Conservation (phyloP, 2,113 vertebrate species). For the Ploceus nigricollis region DNA sequence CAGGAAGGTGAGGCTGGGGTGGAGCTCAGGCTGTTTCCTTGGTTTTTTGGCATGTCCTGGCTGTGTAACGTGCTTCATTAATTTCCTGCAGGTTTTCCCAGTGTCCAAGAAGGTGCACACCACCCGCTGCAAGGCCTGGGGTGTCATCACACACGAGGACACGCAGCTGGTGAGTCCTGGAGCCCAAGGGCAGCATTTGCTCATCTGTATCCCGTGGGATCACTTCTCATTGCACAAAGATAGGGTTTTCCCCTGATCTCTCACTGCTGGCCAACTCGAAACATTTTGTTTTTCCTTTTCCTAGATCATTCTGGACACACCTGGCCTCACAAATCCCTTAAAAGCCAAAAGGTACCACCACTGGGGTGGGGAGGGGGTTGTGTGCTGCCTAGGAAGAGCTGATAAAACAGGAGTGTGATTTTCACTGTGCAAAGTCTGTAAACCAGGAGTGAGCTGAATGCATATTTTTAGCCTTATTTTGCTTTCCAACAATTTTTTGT, state of each 20-base stretch:
- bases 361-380: neutral
- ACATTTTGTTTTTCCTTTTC: neutral
- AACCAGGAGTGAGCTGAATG: neutral
- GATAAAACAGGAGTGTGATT: neutral
- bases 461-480: neutral
- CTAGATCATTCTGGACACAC: conserved; percentile 93
- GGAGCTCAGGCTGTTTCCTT: neutral
- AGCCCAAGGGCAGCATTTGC: neutral
- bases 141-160: conserved; percentile 81
- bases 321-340: conserved; percentile 81
- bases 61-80: rapidly evolving
- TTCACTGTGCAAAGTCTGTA: neutral
- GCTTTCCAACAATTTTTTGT: rapidly evolving
- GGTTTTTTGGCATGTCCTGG: neutral
- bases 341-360: conserved; percentile 84
- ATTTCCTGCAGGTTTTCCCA: conserved; percentile 84
- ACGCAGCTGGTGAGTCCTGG: conserved; percentile 82
- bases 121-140: conserved; percentile 81
- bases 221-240: rapidly evolving
- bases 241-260: rapidly evolving
- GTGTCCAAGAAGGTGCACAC: conserved; percentile 96
- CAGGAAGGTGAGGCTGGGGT: conserved; percentile 78
- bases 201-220: rapidly evolving
- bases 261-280: neutral
- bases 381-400: rapidly evolving